These are phyloP conservation scores for Lontra canadensis DNA, from an alignment of 2,113 vertebrate genomes.

Conservation along the genomic window DNA sequence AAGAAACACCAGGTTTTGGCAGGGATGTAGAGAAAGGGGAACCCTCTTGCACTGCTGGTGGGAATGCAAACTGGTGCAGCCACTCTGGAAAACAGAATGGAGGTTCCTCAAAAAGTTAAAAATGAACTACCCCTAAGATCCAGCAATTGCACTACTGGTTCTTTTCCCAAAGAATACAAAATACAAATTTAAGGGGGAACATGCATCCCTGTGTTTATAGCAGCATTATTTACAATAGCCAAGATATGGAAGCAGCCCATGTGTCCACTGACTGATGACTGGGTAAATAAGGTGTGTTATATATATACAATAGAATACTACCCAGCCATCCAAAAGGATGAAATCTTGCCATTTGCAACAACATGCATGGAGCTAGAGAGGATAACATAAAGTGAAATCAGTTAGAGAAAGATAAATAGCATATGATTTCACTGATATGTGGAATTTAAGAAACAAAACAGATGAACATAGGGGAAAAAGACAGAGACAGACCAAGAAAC, in stretches of 20 bases:
- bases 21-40: background rate
- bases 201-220: background rate
- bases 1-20: background rate
- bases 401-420: background rate
- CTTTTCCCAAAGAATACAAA: background rate
- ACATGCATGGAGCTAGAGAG: background rate
- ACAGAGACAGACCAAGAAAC: background rate
- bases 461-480: background rate
- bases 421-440: background rate
- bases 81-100: background rate
- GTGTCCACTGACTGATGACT: background rate
- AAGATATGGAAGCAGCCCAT: background rate
- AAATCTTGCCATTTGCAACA: background rate
- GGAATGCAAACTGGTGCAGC: background rate
- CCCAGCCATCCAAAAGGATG: background rate
- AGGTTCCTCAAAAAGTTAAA: background rate
- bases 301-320: background rate
- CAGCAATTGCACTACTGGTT: background rate
- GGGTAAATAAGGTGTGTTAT: background rate
- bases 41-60: background rate
- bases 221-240: background rate
- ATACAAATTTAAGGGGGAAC: background rate
- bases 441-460: background rate
- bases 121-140: background rate
- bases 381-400: background rate